Conservation (phyloP, 92 coral and sea anemone species). For the Porites lobata region DNA sequence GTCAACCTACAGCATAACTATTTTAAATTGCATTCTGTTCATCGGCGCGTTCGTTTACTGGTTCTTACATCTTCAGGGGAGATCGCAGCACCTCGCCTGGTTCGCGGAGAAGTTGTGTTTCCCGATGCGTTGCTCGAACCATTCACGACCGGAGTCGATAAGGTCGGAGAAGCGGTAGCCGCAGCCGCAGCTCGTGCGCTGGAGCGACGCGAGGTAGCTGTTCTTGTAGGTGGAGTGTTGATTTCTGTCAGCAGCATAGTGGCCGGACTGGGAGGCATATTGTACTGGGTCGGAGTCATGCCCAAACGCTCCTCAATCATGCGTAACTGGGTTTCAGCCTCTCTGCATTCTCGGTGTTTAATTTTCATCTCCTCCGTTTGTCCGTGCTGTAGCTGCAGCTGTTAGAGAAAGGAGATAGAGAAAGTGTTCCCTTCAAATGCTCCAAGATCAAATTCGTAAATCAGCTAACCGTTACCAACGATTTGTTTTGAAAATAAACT, state of each 20-base stretch:
- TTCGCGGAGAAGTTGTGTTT: conserved; percentile 64
- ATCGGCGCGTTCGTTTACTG: conserved; percentile 81
- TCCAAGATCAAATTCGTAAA: not conserved
- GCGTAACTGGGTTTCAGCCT: conserved; percentile 96
- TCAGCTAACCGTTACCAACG: too few species aligned
- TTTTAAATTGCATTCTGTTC: not conserved
- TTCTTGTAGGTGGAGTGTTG: conserved; percentile 79
- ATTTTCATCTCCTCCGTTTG: conserved; percentile 96
- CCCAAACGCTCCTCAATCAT: conserved; percentile 96
- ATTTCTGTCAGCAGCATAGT: conserved; percentile 96
- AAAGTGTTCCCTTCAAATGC: not conserved
- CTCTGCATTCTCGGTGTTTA: conserved; percentile 96
- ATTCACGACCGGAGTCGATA: conserved; percentile 68
- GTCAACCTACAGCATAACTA: not conserved
- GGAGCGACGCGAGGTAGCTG: conserved; percentile 74
- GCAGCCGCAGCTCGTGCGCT: conserved; percentile 65
- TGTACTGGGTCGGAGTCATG: conserved; percentile 98
- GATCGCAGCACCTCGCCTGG: conserved; percentile 76
- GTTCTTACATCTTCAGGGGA: conserved; percentile 74
- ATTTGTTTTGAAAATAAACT: too few species aligned
- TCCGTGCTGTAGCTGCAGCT: conserved; percentile 92
- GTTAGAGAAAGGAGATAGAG: not conserved
- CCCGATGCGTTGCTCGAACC: conserved; percentile 61
- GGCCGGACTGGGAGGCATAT: conserved; percentile 99
- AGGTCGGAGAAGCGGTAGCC: conserved; percentile 58